Evolutionary conservation across 2,113 vertebrate genomes (phyloP).

Genomic region (Poeciliopsis occidentalis): DNA sequence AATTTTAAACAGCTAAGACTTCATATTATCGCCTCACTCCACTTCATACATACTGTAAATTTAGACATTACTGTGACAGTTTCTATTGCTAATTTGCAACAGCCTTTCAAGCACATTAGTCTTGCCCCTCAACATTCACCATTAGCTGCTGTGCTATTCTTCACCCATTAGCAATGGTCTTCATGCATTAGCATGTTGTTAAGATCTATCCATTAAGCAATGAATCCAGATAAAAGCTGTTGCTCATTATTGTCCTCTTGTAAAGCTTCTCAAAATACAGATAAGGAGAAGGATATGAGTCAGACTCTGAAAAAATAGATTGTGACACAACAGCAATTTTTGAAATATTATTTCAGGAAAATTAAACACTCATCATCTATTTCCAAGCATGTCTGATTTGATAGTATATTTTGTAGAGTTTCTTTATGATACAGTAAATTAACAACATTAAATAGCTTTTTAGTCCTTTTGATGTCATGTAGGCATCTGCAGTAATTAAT

Average conservation of each 20-base stretch:
- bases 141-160: slow-evolving; percentile 7
- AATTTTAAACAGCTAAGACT: neutral
- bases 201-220: slow-evolving; percentile 1
- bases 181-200: slow-evolving; percentile 18
- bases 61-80: neutral
- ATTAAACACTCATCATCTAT: neutral
- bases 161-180: slow-evolving; percentile 8
- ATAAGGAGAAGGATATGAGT: slow-evolving; percentile 4
- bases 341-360: neutral
- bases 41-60: neutral
- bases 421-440: neutral
- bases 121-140: slow-evolving; percentile 17
- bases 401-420: neutral
- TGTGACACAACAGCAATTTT: neutral
- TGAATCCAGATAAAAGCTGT: slow-evolving; percentile 16
- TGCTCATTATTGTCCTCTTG: slow-evolving; percentile 10
- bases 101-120: neutral
- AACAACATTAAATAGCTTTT: neutral
- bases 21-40: neutral
- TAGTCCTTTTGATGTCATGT: neutral
- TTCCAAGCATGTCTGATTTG: neutral
- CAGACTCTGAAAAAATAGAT: neutral
- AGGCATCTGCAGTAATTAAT: neutral
- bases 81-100: neutral
- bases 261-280: neutral